Conservation (phyloP, 2,888 invertebrate genomes). For the Andrena marginata region DNA sequence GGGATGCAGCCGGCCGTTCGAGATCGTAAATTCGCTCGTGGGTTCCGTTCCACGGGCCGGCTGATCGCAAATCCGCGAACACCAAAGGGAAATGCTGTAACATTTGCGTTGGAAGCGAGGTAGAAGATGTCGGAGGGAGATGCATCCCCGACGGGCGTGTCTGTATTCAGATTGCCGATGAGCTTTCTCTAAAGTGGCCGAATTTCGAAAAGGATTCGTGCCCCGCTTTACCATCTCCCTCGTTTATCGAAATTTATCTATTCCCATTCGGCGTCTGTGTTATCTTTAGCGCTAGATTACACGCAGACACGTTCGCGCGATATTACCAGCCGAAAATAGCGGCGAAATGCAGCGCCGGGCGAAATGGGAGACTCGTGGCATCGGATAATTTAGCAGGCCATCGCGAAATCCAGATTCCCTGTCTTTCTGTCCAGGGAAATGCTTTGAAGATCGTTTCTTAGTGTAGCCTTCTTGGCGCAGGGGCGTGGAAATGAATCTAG, state of each 20-base stretch:
- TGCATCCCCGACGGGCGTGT: too few species aligned
- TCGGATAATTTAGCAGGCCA: conserved; percentile 21
- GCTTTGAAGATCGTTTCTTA: too few species aligned
- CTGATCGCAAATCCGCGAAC: background rate
- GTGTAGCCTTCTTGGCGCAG: too few species aligned
- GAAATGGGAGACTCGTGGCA: background rate
- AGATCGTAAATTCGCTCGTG: conserved; percentile 56
- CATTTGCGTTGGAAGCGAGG: background rate
- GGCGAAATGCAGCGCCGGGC: conserved; percentile 15
- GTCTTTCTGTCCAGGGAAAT: background rate
- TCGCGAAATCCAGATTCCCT: background rate
- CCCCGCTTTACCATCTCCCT: background rate
- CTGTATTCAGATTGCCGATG: background rate
- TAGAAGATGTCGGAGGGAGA: background rate
- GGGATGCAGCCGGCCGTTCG: conserved; percentile 19
- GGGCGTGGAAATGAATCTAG: too few species aligned
- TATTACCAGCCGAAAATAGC: conserved; percentile 29
- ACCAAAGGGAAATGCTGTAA: too few species aligned
- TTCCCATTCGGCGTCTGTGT: conserved; percentile 15
- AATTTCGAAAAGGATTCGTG: background rate
- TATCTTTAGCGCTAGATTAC: conserved; percentile 41
- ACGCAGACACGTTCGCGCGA: conserved; percentile 9
- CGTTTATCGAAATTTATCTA: conserved; percentile 25
- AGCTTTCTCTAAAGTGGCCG: background rate
- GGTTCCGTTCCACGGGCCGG: conserved; percentile 24